These are phyloP conservation scores for Tipula unca DNA, from an alignment of 2,888 invertebrate genomes.

Conservation along the genomic window DNA sequence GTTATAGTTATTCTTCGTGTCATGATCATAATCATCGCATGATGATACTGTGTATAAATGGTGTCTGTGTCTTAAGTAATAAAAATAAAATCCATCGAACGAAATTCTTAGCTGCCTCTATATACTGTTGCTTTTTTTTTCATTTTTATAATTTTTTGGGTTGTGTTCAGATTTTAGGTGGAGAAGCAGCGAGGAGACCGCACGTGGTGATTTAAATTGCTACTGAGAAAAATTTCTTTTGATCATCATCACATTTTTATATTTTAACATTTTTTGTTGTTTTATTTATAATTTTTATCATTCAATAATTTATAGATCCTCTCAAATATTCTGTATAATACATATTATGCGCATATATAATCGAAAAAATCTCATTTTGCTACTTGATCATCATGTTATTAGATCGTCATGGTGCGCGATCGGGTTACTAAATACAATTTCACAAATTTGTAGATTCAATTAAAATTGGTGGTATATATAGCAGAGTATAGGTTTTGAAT, in stretches of 20 bases:
- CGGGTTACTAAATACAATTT: not conserved
- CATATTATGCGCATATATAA: too few species aligned
- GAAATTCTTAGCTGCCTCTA: not conserved
- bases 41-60: too few species aligned
- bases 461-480: not conserved
- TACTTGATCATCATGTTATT: not conserved
- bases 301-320: not conserved
- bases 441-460: not conserved
- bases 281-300: too few species aligned
- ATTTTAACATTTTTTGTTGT: too few species aligned
- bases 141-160: not conserved
- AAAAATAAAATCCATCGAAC: not conserved
- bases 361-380: not conserved
- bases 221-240: slow-evolving; percentile 10
- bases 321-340: not conserved
- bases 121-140: too few species aligned
- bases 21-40: not conserved
- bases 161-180: not conserved
- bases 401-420: not conserved
- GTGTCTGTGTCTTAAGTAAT: not conserved
- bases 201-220: slow-evolving; percentile 18
- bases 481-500: not conserved
- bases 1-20: not conserved
- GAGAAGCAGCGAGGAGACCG: not conserved
- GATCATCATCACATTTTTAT: not conserved